Conservation (phyloP, 2,797 vertebrate species). For the Bradypodion pumilum region DNA sequence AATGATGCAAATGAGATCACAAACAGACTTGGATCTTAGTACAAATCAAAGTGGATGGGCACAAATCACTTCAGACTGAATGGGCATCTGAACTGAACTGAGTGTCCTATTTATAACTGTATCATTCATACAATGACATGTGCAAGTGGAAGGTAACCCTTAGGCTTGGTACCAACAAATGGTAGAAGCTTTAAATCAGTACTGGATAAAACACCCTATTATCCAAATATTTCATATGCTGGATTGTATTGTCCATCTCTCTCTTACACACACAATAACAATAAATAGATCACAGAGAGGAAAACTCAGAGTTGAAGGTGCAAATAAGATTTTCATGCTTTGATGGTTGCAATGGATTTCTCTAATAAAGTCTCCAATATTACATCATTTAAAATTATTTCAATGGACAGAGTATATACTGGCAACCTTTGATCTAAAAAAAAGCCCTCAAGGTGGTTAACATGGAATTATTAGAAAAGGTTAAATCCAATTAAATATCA, state of each 20-base stretch:
- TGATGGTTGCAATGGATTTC: not conserved
- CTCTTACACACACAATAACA: not conserved
- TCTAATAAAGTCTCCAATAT: not conserved
- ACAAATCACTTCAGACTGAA: no score
- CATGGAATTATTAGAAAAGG: not conserved
- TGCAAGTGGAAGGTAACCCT: not conserved
- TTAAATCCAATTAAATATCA: slow-evolving; percentile 1
- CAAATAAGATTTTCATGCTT: not conserved
- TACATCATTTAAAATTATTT: not conserved
- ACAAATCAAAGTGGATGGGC: no score
- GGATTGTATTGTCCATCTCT: not conserved
- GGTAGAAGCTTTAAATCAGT: not conserved
- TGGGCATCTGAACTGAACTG: no score
- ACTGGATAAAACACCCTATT: not conserved
- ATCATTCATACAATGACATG: not conserved
- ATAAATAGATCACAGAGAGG: not conserved
- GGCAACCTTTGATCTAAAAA: not conserved
- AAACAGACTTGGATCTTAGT: no score
- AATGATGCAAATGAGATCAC: no score
- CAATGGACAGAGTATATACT: not conserved
- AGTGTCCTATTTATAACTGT: no score
- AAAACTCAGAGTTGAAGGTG: not conserved
- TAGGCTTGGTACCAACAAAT: not conserved
- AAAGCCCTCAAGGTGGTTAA: not conserved
- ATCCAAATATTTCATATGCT: not conserved